Base-by-base conservation (phyloP, 1,140 invertebrate species). In the Hydropsyche tenuis region DNA sequence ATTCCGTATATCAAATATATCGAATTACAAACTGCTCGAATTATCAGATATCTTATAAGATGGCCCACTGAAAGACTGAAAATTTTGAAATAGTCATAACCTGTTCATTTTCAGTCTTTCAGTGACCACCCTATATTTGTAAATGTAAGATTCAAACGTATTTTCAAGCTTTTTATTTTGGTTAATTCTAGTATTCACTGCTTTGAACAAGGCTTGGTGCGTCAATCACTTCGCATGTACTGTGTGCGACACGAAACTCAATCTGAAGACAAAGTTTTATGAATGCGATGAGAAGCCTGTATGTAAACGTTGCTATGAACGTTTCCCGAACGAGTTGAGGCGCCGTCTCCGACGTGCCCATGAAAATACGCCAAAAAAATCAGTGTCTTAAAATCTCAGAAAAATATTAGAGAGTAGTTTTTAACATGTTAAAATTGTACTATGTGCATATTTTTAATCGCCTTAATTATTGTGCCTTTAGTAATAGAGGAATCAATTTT, bases 181-280 rank as follows among this genome's bases (percentile, higher is more conserved):
- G 1, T 53, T 79, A 73, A 72, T 87, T 88, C n/a, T 84, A 98
- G 97, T 98, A 37, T 99, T 99, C 82, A 97, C 94, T 75, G 97
- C 98, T 45, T 85, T 99, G 77, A 98, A 99, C 83, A 99, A 99
- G 86, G 96, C 96, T n/a, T 99, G 97, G 97, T 99, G 98, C 84
- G 94, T 97, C 23, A 93, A 99, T 84, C 98, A 99, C 83, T 99
- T 99, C 84, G 94, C 96, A n/a, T 99, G 98, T 84, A 94, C 95
- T 16, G 90, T 98, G 73, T 99, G 98, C 85, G 98, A 99, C 83
- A 92, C 92, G 76, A 96, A 98, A 82, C 95, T 99, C 91, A 97
- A 93, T 82, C 96, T 98, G 78, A 99, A 98, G 86, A 98, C 96
- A 5, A 99, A 99, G 85, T 99, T 99, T 84, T 99, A 98, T 83